Evolutionary conservation across 2,113 vertebrate species (phyloP), one percentile per base, ranked within the genome.

Genomic region (Calidris pygmaea): DNA sequence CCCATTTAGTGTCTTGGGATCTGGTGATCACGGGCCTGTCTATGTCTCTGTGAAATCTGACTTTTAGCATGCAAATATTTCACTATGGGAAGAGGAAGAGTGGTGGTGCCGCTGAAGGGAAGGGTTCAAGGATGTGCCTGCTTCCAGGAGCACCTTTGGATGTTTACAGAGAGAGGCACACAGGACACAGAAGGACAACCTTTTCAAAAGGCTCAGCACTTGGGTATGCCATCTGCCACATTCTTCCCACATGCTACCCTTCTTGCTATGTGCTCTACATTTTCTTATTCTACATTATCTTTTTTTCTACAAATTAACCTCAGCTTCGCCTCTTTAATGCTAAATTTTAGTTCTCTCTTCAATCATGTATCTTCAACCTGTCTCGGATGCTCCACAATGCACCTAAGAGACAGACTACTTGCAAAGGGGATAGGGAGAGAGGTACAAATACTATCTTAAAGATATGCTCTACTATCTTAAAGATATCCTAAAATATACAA

Each of bases 1-100:
- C 23, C 0, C 0, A 2, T n/a, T 76, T 53, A 45, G 47, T 58
- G 27, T 60, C 50, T 68, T 81, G 66, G 60, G 48, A 56, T 45
- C 45, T 66, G 30, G 32, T 0, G 0, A 6, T 78, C 27, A 30
- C 1, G 2, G 43, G 7, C 50, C 47, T 87, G 24, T 18, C 48
- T 81, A n/a, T 4, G 30, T 10, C 23, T 75, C 50, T 91, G 41
- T 41, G 83, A 75, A 88, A 70, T 32, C 16, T 87, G 4, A 43
- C 34, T 70, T 67, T 15, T 24, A 59, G 47, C 2, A 2, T n/a
- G 37, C 20, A 66, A 62, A 8, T 67, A 34, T 68, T 81, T 90
- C 65, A 41, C 15, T 48, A 13, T 10, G 35, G 34, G 68, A 63
- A 60, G 22, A 71, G 27, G 21, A 78, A 48, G 22, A 89, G 47